Conservation (phyloP, 2,797 vertebrate genomes). For the Sebastes oblongus region DNA sequence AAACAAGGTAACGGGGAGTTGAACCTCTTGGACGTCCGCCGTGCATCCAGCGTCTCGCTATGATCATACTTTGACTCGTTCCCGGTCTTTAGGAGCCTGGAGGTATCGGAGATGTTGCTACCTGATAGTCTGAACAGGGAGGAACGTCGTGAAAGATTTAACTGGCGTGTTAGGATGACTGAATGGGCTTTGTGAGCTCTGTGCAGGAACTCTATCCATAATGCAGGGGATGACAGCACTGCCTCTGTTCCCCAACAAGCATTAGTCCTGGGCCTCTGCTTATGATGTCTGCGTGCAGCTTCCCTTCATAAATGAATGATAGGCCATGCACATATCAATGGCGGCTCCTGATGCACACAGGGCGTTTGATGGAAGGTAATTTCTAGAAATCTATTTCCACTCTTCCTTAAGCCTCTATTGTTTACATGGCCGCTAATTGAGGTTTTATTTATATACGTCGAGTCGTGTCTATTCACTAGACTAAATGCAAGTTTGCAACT, state of each 20-base stretch:
- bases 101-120: slow-evolving; percentile 48
- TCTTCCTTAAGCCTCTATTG: neutral
- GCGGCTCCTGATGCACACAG: slow-evolving; percentile 3
- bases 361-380: slow-evolving; percentile 3
- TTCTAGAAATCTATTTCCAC: slow-evolving; percentile 32
- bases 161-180: slow-evolving; percentile 64
- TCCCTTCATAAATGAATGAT: slow-evolving; percentile 72
- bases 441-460: slow-evolving; percentile 6
- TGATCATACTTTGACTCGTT: slow-evolving; percentile 29
- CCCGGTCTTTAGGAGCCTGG: slow-evolving; percentile 17
- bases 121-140: slow-evolving; percentile 69
- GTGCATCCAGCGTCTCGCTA: neutral
- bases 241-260: slow-evolving; percentile 59
- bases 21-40: neutral
- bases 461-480: slow-evolving; percentile 22
- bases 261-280: slow-evolving; percentile 56
- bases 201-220: slow-evolving; percentile 76
- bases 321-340: slow-evolving; percentile 41
- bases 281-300: slow-evolving; percentile 56
- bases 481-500: slow-evolving; percentile 46
- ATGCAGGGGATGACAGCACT: slow-evolving; percentile 76
- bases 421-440: slow-evolving; percentile 5
- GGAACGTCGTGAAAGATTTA: slow-evolving; percentile 78
- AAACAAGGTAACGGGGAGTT: neutral
- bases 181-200: slow-evolving; percentile 75